These are phyloP conservation scores for Varanus komodoensis DNA, from an alignment of 2,113 vertebrate species.

Conservation along the genomic window DNA sequence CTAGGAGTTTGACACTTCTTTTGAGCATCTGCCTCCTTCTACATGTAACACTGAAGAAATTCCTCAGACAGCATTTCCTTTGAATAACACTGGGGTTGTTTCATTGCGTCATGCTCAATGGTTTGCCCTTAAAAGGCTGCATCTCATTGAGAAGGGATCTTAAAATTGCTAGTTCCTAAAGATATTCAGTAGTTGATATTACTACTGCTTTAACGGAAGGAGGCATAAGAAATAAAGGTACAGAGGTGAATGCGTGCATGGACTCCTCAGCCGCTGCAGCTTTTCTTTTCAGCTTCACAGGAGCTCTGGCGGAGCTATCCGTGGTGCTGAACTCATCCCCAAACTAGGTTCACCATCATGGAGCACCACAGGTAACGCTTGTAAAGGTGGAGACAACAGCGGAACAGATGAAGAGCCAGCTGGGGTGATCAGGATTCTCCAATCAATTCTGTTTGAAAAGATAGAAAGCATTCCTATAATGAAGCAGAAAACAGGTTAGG, in stretches of 20 bases:
- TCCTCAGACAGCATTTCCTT: too few species aligned
- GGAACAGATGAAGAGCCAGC: too few species aligned
- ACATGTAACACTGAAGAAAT: too few species aligned
- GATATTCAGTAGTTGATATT: not conserved
- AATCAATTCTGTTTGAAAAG: not conserved
- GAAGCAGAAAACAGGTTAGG: not conserved
- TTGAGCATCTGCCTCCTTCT: not conserved
- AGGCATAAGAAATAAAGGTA: not conserved
- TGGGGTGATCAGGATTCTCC: too few species aligned
- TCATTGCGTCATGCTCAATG: not conserved
- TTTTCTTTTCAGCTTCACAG: too few species aligned
- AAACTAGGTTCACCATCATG: too few species aligned
- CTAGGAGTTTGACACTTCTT: not conserved
- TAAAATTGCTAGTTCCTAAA: not conserved
- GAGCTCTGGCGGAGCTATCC: too few species aligned
- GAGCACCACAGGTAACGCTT: too few species aligned
- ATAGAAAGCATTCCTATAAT: not conserved
- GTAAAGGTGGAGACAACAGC: too few species aligned
- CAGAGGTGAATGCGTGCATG: not conserved
- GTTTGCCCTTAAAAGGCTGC: too few species aligned
- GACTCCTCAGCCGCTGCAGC: too few species aligned
- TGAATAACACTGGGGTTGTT: not conserved
- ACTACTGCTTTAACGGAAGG: not conserved
- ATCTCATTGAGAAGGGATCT: not conserved
- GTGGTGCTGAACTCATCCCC: too few species aligned